Conservation (phyloP, 2,888 invertebrate species). For the Chaetogeoica ovagalla region DNA sequence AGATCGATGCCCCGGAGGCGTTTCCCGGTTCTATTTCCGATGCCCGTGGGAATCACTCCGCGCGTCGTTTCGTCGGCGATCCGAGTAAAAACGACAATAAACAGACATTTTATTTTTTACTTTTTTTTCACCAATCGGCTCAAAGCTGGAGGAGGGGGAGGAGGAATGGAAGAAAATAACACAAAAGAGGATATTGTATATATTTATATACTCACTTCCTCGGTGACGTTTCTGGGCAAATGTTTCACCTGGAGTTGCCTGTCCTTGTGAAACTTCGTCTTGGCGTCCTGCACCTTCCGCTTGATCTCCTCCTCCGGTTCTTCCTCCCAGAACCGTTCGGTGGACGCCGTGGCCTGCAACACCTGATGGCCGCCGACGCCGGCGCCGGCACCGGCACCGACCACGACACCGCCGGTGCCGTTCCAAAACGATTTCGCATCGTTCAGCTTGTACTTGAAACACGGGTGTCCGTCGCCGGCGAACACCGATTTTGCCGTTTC, state of each 20-base stretch:
- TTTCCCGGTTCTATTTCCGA: slow-evolving; percentile 45
- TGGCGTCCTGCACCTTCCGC: slow-evolving; percentile 59
- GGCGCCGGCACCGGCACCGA: neutral
- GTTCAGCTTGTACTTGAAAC: slow-evolving; percentile 44
- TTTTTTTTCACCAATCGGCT: too few species aligned
- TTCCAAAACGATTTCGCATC: slow-evolving; percentile 57
- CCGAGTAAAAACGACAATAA: too few species aligned
- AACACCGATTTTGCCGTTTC: slow-evolving; percentile 47
- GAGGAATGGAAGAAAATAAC: too few species aligned
- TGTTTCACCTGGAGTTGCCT: slow-evolving; percentile 60
- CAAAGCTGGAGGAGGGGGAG: too few species aligned
- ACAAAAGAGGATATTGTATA: too few species aligned
- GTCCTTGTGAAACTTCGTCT: slow-evolving; percentile 60
- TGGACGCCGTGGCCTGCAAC: slow-evolving; percentile 59
- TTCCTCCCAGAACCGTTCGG: slow-evolving; percentile 59
- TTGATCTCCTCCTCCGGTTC: slow-evolving; percentile 59
- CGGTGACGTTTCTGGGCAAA: slow-evolving; percentile 60
- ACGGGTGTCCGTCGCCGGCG: slow-evolving; percentile 34
- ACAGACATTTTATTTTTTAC: too few species aligned
- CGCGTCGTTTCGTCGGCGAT: too few species aligned
- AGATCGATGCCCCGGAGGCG: slow-evolving; percentile 5
- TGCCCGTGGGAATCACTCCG: neutral
- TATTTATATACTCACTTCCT: slow-evolving; percentile 59
- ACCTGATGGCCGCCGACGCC: slow-evolving; percentile 10
- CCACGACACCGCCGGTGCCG: slow-evolving; percentile 53